Conservation (phyloP, 2,797 vertebrate genomes). For the Rhincodon typus region DNA sequence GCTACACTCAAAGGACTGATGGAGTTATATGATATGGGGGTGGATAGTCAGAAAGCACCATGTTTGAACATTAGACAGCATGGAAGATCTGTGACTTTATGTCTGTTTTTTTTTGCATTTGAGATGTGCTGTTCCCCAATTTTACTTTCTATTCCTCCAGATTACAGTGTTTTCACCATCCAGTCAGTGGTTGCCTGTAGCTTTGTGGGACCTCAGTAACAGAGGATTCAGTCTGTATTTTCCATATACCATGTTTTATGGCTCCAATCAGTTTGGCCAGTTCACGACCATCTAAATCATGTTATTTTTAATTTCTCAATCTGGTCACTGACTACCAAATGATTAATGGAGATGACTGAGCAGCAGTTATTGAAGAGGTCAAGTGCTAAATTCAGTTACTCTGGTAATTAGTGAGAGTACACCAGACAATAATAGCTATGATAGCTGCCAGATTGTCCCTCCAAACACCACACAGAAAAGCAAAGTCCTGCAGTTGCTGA, state of each 20-base stretch:
- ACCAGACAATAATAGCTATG: background rate
- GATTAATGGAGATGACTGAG: background rate
- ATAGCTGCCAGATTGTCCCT: background rate
- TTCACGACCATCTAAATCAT: background rate
- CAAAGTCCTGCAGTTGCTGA: too few relatives aligned
- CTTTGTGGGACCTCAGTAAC: background rate
- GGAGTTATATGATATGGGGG: too few relatives aligned
- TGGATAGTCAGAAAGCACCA: too few relatives aligned
- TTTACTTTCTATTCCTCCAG: background rate
- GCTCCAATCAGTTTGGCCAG: background rate
- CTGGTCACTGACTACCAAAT: background rate
- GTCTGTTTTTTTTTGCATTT: too few relatives aligned
- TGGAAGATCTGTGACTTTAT: too few relatives aligned
- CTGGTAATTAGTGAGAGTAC: background rate
- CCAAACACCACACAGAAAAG: background rate
- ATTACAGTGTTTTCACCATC: background rate
- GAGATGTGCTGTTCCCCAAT: too few relatives aligned
- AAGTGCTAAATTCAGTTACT: background rate
- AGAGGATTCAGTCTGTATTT: background rate
- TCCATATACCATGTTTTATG: background rate
- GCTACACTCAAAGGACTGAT: too few relatives aligned
- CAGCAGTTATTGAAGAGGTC: background rate
- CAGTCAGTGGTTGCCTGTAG: background rate
- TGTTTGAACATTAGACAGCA: too few relatives aligned
- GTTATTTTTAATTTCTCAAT: background rate